Evolutionary conservation across 1,140 invertebrate species (phyloP).

Genomic region (Diabrotica undecimpunctata): DNA sequence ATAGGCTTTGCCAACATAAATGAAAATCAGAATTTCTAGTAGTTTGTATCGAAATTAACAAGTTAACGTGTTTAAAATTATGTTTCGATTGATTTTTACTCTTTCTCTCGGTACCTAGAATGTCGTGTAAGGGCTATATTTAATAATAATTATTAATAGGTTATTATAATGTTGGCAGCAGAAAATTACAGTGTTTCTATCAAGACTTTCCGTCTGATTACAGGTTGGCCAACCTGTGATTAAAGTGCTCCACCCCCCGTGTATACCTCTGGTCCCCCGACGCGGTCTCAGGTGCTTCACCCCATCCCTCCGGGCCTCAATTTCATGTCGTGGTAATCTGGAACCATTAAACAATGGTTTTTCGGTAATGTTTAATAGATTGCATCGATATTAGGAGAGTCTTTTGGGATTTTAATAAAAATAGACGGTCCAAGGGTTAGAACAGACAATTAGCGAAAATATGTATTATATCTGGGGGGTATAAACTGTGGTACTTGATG

Average conservation of each 20-base stretch:
- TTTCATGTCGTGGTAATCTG: not conserved
- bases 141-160: not conserved
- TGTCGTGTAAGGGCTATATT: not conserved
- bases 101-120: not conserved
- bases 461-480: too few species aligned
- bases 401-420: not conserved
- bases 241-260: constrained; percentile 1
- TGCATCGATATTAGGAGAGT: not conserved
- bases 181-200: constrained; percentile 1
- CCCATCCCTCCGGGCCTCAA: not conserved
- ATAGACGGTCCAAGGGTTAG: too few species aligned
- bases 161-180: constrained; percentile 1
- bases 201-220: not conserved
- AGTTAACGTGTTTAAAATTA: too few species aligned
- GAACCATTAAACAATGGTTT: constrained; percentile 2
- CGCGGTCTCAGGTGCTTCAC: constrained; percentile 1
- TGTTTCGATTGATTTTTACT: too few species aligned
- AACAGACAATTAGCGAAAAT: too few species aligned
- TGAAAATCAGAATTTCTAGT: too few species aligned
- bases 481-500: too few species aligned
- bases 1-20: too few species aligned
- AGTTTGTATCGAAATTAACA: too few species aligned
- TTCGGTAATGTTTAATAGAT: not conserved
- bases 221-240: not conserved
- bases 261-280: not conserved